Evolutionary conservation across 2,888 invertebrate genomes (phyloP).

Genomic region (Zootermopsis nevadensis): DNA sequence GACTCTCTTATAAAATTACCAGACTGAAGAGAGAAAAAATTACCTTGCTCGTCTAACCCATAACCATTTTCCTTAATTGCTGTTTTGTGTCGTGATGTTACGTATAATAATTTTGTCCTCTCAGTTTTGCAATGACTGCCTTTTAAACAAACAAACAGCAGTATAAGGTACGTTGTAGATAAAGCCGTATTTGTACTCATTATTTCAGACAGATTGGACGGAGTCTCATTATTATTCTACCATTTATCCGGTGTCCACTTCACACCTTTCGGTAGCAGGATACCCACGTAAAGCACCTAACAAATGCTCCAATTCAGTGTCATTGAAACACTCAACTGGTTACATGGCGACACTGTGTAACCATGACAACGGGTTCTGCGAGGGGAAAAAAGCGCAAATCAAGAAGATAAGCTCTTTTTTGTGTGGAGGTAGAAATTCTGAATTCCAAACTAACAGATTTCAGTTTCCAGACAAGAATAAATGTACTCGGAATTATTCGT

Average conservation of each 20-base stretch:
- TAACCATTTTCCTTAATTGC: no score
- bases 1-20: no score
- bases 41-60: no score
- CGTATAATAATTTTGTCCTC: neutral
- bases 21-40: no score
- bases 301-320: neutral
- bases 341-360: neutral
- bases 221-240: constrained; percentile 1
- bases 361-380: neutral
- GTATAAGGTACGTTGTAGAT: neutral
- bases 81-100: neutral
- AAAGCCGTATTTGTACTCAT: constrained; percentile 1
- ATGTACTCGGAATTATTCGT: neutral
- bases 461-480: no score
- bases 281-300: neutral
- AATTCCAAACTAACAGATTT: neutral
- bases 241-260: neutral
- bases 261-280: neutral
- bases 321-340: neutral
- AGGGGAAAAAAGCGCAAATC: neutral
- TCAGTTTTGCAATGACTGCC: neutral
- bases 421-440: neutral
- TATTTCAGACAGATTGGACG: neutral
- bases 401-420: neutral
- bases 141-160: neutral